A percentile compares a stretch with the other conserved stretches of the same genome.
Conservation (phyloP, 2,888 invertebrate species). For the Agrochola circellaris region DNA sequence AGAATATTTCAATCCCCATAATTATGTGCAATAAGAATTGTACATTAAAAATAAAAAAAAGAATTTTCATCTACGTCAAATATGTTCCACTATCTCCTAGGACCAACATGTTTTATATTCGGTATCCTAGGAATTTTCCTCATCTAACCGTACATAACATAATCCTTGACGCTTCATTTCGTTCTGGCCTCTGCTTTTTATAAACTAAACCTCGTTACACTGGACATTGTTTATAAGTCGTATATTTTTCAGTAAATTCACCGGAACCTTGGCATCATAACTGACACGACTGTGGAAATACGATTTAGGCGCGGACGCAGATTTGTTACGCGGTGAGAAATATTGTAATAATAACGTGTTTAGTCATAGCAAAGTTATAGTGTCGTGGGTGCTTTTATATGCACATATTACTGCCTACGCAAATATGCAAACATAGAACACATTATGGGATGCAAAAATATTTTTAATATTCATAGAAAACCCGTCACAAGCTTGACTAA, state of each 20-base stretch:
- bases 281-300: conserved; percentile 51
- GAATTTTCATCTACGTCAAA: too few relatives aligned
- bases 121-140: conserved; percentile 38
- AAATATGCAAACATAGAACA: not conserved
- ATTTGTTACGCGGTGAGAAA: conserved; percentile 35
- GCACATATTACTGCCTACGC: conserved; percentile 24
- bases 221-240: conserved; percentile 48
- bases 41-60: too few relatives aligned
- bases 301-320: conserved; percentile 31
- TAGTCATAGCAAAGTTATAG: conserved; percentile 12
- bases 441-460: not conserved
- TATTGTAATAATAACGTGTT: conserved; percentile 26
- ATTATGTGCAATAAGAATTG: too few relatives aligned
- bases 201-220: conserved; percentile 47
- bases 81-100: not conserved
- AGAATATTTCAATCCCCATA: too few relatives aligned
- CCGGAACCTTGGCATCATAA: conserved; percentile 53
- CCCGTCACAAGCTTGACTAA: not conserved
- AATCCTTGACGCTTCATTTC: conserved; percentile 43
- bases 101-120: conserved; percentile 10
- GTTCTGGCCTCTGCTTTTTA: conserved; percentile 47
- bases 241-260: conserved; percentile 34
- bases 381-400: conserved; percentile 38
- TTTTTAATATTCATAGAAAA: not conserved
- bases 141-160: conserved; percentile 1